Conservation (phyloP, 2,888 invertebrate species). For the Agrotis exclamationis region DNA sequence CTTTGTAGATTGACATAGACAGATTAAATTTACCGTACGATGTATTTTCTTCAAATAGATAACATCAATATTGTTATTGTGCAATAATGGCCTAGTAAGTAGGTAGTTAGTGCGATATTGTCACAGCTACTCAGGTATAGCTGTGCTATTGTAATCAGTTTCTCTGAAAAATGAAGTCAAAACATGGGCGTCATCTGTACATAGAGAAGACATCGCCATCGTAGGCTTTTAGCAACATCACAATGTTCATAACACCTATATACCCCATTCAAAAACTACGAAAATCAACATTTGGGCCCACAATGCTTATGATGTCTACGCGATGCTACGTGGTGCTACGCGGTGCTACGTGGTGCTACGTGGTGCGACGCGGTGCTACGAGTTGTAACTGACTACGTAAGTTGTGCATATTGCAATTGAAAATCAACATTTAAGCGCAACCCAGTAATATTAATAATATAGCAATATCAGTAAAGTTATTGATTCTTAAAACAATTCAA, state of each 20-base stretch:
- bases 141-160: not conserved
- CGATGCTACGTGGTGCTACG: conserved; percentile 24
- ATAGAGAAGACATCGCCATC: conserved; percentile 4
- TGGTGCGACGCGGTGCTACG: conserved; percentile 30
- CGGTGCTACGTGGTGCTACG: not conserved
- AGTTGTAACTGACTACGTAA: conserved; percentile 23
- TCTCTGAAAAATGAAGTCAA: not conserved
- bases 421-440: too few species aligned
- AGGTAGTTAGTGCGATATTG: not conserved
- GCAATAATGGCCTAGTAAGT: not conserved
- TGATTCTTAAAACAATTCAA: too few species aligned
- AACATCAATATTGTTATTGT: not conserved
- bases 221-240: conserved; percentile 2
- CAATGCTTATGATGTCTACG: conserved; percentile 20
- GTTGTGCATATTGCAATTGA: not conserved
- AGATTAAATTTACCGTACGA: conserved; percentile 1
- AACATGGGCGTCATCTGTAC: not conserved
- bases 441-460: too few species aligned
- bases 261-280: conserved; percentile 31
- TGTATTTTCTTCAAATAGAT: not conserved
- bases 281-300: conserved; percentile 22
- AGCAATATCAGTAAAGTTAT: too few species aligned
- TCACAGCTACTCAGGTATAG: not conserved
- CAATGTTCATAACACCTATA: conserved; percentile 6
- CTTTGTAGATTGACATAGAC: conserved; percentile 1